Evolutionary conservation across 2,888 invertebrate species (phyloP).

Genomic region (Thelaira solivaga): DNA sequence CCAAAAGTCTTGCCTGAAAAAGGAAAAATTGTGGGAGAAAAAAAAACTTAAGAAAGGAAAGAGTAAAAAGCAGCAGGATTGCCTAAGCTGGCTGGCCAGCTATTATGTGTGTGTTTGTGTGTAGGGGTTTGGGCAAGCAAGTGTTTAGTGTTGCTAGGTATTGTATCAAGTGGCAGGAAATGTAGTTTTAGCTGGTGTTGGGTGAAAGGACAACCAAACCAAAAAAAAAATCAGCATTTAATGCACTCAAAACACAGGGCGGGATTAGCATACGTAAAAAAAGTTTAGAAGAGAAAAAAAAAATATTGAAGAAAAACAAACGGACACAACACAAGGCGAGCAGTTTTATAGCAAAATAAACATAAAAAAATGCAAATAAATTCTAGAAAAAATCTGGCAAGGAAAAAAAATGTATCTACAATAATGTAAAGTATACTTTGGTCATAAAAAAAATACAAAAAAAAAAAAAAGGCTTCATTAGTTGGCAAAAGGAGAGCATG

Average conservation of each 20-base stretch:
- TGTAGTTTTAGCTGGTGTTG: slow-evolving; percentile 46
- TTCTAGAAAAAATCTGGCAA: slow-evolving; percentile 27
- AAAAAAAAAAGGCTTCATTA: slow-evolving; percentile 57
- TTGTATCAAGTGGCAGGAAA: slow-evolving; percentile 54
- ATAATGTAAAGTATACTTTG: slow-evolving; percentile 55
- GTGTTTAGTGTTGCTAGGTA: slow-evolving; percentile 35
- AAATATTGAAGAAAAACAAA: slow-evolving; percentile 22
- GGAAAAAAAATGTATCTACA: slow-evolving; percentile 39
- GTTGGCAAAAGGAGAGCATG: slow-evolving; percentile 33
- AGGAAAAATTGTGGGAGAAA: slow-evolving; percentile 6
- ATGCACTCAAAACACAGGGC: slow-evolving; percentile 59
- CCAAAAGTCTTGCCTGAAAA: slow-evolving; percentile 26
- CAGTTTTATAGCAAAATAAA: slow-evolving; percentile 47
- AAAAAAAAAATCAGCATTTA: slow-evolving; percentile 57
- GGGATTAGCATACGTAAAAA: slow-evolving; percentile 61
- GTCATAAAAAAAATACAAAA: slow-evolving; percentile 19
- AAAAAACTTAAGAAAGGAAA: slow-evolving; percentile 9
- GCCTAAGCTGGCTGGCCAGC: neutral
- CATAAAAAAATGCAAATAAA: slow-evolving; percentile 32
- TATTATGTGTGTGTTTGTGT: neutral
- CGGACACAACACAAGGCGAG: slow-evolving; percentile 39
- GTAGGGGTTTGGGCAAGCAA: slow-evolving; percentile 38
- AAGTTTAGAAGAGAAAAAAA: slow-evolving; percentile 20
- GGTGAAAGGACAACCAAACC: slow-evolving; percentile 44
- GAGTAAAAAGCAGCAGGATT: neutral